Base-by-base conservation (phyloP, 2,113 vertebrate species). In the Lathamus discolor region DNA sequence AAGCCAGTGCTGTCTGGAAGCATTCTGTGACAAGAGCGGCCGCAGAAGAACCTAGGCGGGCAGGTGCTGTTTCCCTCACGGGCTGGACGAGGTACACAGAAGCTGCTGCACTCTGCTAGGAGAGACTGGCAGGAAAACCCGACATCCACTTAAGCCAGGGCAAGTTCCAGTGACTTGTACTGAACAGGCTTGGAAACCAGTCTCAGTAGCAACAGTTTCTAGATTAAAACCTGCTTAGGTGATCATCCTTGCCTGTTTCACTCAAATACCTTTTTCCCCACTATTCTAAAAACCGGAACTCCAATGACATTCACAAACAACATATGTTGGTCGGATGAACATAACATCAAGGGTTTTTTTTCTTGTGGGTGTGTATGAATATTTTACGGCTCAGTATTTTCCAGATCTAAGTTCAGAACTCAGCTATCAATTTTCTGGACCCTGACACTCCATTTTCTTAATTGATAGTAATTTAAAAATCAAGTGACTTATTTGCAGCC, bases 391-490 rank as follows among this genome's bases (percentile, higher is more conserved):
- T 95, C 91, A 80, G 91, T 94, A 92, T 97, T 96, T 96, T 96
- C 92, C 94, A 94, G 88, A 95, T 95, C 95, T 74, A 73, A 95
- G 90, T 95, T 92, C 91, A 84, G 86, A 94, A 94, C 95, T 91
- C 96, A 93, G 95, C 96, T 93, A 95, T 94, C 95, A 94, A 89
- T 96, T 94, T 95, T 95, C 95, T 83, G 74, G 96, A 95, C 89
- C 51, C 55, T 84, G 86, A 94, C 92, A 93, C 62, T 93, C 83
- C 88, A 91, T 96, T 94, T 92, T 95, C 92, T 85, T 96, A 95
- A 96, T 92, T 96, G 91, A 90, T 76, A 89, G 91, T 91, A 93
- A 96, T 93, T 94, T 94, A 87, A 96, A 97, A 97, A 96, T 61
- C 91, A 91, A 94, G 95, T 74, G 70, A 91, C 93, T 94, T 95